These are phyloP conservation scores for Periophthalmodon schlosseri DNA, from an alignment of 2,113 vertebrate genomes.

Conservation along the genomic window DNA sequence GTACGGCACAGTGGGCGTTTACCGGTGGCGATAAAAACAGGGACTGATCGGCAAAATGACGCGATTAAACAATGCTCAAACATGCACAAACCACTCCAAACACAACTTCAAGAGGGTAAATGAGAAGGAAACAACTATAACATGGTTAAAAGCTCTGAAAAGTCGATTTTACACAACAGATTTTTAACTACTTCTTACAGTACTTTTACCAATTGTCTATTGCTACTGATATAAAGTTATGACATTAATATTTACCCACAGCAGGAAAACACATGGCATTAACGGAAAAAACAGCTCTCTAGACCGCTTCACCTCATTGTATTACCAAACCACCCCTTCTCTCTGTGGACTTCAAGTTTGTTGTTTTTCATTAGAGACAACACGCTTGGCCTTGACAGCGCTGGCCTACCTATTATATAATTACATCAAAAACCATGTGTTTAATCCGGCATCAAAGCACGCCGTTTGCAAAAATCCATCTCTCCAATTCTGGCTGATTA, in stretches of 20 bases:
- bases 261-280: background rate
- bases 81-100: too few species aligned
- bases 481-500: conserved; percentile 68
- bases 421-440: conserved; percentile 61
- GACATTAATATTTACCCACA: background rate
- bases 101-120: too few species aligned
- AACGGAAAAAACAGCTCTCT: background rate
- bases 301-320: background rate
- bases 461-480: conserved; percentile 65
- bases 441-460: conserved; percentile 69
- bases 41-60: too few species aligned
- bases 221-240: too few species aligned
- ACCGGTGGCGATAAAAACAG: too few species aligned
- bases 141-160: too few species aligned
- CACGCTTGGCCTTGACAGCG: conserved; percentile 36
- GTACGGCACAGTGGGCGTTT: too few species aligned
- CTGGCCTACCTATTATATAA: conserved; percentile 54
- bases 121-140: too few species aligned
- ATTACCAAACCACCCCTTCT: conserved; percentile 17
- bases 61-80: too few species aligned
- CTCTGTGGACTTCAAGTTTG: conserved; percentile 15
- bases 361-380: conserved; percentile 39
- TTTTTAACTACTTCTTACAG: too few species aligned
- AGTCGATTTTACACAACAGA: too few species aligned
- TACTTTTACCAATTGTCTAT: too few species aligned